A percentile compares a stretch with the other conserved stretches of the same genome.
phyloP scores from a whole-genome alignment of 2,797 vertebrate genomes.

The Sebastes cheni region DNA sequence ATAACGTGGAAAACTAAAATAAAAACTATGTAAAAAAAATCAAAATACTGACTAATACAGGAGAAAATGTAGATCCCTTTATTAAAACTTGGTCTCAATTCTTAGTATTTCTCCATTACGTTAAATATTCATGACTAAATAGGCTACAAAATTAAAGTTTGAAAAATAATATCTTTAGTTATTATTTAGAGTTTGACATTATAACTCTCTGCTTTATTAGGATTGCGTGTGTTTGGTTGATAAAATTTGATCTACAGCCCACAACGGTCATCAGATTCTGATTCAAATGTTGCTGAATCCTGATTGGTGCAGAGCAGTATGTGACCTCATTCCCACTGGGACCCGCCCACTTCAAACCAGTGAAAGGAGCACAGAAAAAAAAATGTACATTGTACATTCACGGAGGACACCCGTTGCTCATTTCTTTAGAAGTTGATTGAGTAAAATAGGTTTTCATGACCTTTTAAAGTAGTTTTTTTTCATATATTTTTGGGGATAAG shows the following conservation, averaged over 20 bases:
- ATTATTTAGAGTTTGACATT: background rate
- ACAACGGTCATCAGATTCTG: background rate
- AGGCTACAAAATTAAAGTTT: background rate
- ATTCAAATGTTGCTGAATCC: background rate
- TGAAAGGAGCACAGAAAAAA: background rate
- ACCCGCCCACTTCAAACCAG: background rate
- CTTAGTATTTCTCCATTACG: background rate
- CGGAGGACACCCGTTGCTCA: background rate
- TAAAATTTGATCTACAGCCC: background rate
- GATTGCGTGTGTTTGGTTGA: background rate
- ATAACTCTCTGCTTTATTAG: background rate
- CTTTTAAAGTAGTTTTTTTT: background rate
- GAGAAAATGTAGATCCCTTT: background rate
- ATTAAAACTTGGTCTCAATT: background rate
- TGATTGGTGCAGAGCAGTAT: background rate
- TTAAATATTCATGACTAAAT: background rate
- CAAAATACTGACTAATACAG: background rate
- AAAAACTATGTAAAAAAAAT: background rate
- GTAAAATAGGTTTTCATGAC: background rate
- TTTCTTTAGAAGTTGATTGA: background rate
- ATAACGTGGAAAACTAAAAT: background rate
- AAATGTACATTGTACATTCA: background rate
- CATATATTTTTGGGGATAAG: background rate
- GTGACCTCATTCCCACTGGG: background rate
- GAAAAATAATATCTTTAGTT: background rate